Evolutionary conservation across 2,888 invertebrate species (phyloP), one percentile per base, ranked within the genome.

Genomic region (Eurytoma californica): DNA sequence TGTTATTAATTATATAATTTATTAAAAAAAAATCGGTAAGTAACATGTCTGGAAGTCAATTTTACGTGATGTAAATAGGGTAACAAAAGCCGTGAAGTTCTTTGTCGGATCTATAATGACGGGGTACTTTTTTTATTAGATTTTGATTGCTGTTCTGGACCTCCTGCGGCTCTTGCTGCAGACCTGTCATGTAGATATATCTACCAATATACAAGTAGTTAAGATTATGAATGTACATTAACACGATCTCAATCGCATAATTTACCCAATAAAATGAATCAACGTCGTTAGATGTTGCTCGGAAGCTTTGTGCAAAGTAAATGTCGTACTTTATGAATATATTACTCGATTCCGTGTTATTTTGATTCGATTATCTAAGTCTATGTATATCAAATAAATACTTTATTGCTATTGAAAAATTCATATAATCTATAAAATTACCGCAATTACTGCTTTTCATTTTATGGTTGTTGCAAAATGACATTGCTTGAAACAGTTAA

Each of bases 181-280:
- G 58, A 14, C 49, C 18, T 28, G 13, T 65, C 49, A 20, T 53
- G 57, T n/a, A n/a, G n/a, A n/a, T 24, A 16, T 28, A 28, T 24
- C 30, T 30, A 3, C 30, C 30, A 30, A 4, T 4, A 67, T 53
- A 28, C 24, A 14, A 67, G 24, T 67, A 67, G 28, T 53, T 53
- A 5, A 53, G 67, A 67, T 67, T 12, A 67, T 51, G 24, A 53
- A 53, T 20, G 20, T 67, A 67, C n/a, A 20, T n/a, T 47, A 49
- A 49, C 65, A 20, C 18, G 20, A 12, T 49, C 49, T 49, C 65
- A 20, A 65, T 65, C 49, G 47, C 47, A 65, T 65, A 47, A 65
- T 18, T 58, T 12, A 58, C 58, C n/a, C 16, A 65, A 65, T 49
- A n/a, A 65, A 65, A 65, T 49, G 65, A 65, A 65, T 65, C 20